Conservation (phyloP, 2,888 invertebrate species). For the Tipula helvola region DNA sequence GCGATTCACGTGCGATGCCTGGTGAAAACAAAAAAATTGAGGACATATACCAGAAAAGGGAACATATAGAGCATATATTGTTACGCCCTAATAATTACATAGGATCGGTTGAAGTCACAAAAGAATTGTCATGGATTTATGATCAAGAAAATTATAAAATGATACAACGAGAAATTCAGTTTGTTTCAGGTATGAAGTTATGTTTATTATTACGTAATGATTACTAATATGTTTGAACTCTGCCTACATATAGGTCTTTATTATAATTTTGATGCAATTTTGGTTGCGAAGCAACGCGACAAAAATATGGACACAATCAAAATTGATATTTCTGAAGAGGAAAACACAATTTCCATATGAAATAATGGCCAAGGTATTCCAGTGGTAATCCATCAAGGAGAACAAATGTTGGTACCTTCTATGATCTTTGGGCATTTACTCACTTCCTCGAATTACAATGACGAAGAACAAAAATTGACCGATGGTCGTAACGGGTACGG, state of each 20-base stretch:
- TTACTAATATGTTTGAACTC: background rate
- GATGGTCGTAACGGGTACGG: conserved; percentile 98
- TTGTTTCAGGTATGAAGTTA: conserved; percentile 58
- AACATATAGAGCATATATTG: conserved; percentile 94
- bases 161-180: conserved; percentile 75
- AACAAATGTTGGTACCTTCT: no score
- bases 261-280: conserved; percentile 98
- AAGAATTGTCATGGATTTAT: conserved; percentile 87
- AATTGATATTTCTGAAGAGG: conserved; percentile 77
- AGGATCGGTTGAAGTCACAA: conserved; percentile 73
- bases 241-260: conserved; percentile 46
- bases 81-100: conserved; percentile 98
- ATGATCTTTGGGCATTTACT: conserved; percentile 96
- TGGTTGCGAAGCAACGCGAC: conserved; percentile 94
- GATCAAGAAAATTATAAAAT: conserved; percentile 56
- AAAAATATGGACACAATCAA: conserved; percentile 80
- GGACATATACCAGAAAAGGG: conserved; percentile 95
- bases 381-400: conserved; percentile 92
- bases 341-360: conserved; percentile 82
- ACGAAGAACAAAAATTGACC: conserved; percentile 90
- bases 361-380: conserved; percentile 94
- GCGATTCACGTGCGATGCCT: background rate
- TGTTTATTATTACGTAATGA: background rate
- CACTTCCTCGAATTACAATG: conserved; percentile 98
- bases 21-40: conserved; percentile 53